These are phyloP conservation scores for Plectropomus leopardus DNA, from an alignment of 2,113 vertebrate genomes.

Conservation along the genomic window DNA sequence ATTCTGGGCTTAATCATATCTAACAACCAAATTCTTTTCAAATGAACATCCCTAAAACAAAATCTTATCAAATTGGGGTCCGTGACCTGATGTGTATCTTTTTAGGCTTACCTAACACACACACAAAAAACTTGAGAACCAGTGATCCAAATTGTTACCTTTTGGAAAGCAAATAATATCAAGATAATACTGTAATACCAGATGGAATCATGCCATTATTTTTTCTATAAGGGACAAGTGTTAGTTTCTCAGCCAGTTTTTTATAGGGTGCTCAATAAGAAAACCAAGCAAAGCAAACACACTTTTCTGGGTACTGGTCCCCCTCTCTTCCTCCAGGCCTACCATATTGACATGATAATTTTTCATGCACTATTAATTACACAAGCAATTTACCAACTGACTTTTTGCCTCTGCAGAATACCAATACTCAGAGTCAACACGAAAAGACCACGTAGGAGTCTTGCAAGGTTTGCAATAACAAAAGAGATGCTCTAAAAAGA, in stretches of 20 bases:
- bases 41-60: too few relatives aligned
- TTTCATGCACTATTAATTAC: constrained; percentile 19
- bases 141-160: background rate
- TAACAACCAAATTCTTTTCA: too few relatives aligned
- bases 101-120: too few relatives aligned
- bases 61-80: too few relatives aligned
- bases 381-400: constrained; percentile 4
- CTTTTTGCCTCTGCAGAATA: background rate
- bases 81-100: too few relatives aligned
- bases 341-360: background rate
- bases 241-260: background rate
- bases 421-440: background rate
- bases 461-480: constrained; percentile 14
- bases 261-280: background rate
- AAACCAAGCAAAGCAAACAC: background rate
- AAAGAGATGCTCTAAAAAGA: background rate
- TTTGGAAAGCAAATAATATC: background rate
- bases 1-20: too few relatives aligned
- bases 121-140: too few relatives aligned
- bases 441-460: background rate
- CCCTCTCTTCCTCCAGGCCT: background rate
- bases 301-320: background rate
- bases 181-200: background rate
- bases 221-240: background rate
- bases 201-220: background rate